Percentiles rank a stretch among this genome's conserved stretches.
phyloP scores from a whole-genome alignment of 2,888 invertebrate species.

The Melieria crassipennis region DNA sequence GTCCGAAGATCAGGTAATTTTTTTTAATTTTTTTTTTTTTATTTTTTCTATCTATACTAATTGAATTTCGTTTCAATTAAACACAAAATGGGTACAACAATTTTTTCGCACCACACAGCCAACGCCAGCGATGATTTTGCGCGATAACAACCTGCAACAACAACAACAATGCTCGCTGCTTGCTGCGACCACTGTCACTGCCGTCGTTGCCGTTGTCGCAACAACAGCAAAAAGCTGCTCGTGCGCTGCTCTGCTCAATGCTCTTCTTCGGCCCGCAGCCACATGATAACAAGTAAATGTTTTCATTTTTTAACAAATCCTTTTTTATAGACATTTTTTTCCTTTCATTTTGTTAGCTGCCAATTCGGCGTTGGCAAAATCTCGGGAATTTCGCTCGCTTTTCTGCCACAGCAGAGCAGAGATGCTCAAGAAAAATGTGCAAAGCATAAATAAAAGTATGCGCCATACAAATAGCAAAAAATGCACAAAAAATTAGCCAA shows the following conservation, averaged over 20 bases:
- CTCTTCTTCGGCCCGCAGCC: neutral
- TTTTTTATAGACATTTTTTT: neutral
- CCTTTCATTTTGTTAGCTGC: neutral
- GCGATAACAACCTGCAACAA: neutral
- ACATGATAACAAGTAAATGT: conserved; percentile 3
- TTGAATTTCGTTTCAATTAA: conserved; percentile 7
- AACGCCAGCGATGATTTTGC: neutral
- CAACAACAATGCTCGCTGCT: neutral
- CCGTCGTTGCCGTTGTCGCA: too few relatives aligned
- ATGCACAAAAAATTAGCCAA: too few relatives aligned
- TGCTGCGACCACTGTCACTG: neutral
- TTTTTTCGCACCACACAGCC: neutral
- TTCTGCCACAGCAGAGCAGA: neutral
- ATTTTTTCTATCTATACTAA: neutral
- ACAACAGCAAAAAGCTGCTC: too few relatives aligned
- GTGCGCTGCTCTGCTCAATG: neutral
- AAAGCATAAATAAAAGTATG: too few relatives aligned
- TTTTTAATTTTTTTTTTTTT: neutral
- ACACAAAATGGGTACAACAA: neutral
- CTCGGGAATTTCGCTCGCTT: neutral
- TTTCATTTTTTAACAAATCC: conserved; percentile 4
- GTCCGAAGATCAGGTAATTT: too few relatives aligned
- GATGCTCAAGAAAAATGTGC: too few relatives aligned
- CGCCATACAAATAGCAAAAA: too few relatives aligned
- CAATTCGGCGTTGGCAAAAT: conserved; percentile 5